Base-by-base conservation (phyloP, 2,888 invertebrate species). In the Adela reaumurella region DNA sequence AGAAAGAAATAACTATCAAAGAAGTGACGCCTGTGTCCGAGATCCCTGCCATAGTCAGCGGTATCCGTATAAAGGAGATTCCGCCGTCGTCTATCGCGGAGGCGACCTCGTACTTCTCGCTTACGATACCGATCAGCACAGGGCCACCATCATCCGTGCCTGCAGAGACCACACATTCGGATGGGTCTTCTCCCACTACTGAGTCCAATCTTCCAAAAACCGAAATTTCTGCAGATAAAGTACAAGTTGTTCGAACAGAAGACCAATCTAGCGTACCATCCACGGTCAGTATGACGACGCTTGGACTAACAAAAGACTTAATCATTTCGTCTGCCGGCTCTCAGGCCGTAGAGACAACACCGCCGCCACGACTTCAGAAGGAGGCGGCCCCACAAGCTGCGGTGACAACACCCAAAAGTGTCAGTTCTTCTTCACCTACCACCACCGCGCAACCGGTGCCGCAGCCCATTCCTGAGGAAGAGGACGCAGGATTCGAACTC, bases 1-100 rank as follows among this genome's bases (percentile, higher is more conserved):
- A 68, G 53, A 71, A 65, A 52, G 67, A 71, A 56, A 71, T 80
- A 20, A 83, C 83, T 0, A 84, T 84, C 24, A 84, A 83, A 55
- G 84, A 85, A 64, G 83, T 85, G 4, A 83, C 83, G 3, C 83
- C 83, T 0, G 82, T 74, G 2, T 74, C 78, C 1, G 74, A 74
- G 58, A 74, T 77, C 24, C 74, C 80, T 1, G 62, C 69, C 46
- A 69, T 72, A 49, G 69, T 72, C 49, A 73, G 73, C 17, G 73
- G 74, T 41, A 72, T 78, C 16, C 76, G 74, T 56, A 74, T 77
- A 41, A 77, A 76, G 56, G 74, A 78, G 58, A 70, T 79, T 28
- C 57, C 74, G 19, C 78, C 74, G 10, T 68, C 70, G 14, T 64
- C 68, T 0, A 67, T 65, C 49, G 65, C 68, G 48, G 74, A 77